phyloP scores from a whole-genome alignment of 1,140 invertebrate species.

The Micrasema minimum region DNA sequence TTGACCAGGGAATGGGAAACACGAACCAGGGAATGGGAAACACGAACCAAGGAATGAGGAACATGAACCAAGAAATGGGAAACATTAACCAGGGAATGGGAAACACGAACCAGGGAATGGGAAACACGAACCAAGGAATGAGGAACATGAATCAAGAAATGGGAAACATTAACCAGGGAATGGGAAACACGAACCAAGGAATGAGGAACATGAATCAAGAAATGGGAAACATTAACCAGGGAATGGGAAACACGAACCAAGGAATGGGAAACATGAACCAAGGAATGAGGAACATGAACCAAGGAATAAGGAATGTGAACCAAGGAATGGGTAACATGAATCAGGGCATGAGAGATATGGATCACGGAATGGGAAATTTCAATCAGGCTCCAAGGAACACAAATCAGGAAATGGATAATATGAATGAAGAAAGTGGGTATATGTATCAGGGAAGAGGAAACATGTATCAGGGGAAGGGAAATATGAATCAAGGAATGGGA shows the following conservation, averaged over 20 bases:
- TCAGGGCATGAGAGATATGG: conserved; percentile 4
- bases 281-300: not conserved
- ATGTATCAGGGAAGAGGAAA: conserved; percentile 11
- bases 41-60: not conserved
- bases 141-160: not conserved
- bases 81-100: not conserved
- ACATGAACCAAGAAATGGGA: not conserved
- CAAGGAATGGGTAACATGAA: not conserved
- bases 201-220: not conserved
- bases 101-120: not conserved
- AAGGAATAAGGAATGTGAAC: not conserved
- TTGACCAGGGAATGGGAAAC: not conserved
- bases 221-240: conserved; percentile 6
- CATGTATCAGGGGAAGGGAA: not conserved
- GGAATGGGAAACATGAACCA: not conserved
- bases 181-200: too few relatives aligned
- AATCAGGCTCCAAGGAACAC: not conserved
- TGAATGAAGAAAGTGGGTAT: conserved; percentile 3
- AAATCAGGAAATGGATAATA: too few relatives aligned
- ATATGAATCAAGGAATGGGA: conserved; percentile 8
- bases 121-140: not conserved
- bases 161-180: too few relatives aligned
- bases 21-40: not conserved
- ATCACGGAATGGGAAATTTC: not conserved
- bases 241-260: not conserved